These are phyloP conservation scores for Hydraecia micacea DNA, from an alignment of 2,888 invertebrate genomes.

Conservation along the genomic window DNA sequence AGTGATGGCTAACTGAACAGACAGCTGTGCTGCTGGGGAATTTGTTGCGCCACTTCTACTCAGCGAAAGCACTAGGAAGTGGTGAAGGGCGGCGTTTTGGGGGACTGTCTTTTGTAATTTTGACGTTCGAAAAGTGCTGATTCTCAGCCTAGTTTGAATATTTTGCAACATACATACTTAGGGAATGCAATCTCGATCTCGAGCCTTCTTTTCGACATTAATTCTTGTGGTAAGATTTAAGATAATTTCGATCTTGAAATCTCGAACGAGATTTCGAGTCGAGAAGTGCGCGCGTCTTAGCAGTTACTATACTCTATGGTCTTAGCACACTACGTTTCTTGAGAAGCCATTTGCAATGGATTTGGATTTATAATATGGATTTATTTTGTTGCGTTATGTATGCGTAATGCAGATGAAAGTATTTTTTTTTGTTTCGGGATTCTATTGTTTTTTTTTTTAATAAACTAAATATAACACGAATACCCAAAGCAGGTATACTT, in stretches of 20 bases:
- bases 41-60: too few relatives aligned
- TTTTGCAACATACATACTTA: conserved; percentile 71
- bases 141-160: too few relatives aligned
- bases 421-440: background rate
- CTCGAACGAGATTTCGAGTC: background rate
- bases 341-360: background rate
- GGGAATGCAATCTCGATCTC: background rate
- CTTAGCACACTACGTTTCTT: background rate
- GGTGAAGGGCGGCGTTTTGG: too few relatives aligned
- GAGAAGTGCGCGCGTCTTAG: background rate
- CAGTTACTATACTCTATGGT: too few relatives aligned
- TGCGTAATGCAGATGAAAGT: background rate
- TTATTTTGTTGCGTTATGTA: background rate
- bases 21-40: too few relatives aligned
- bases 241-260: background rate
- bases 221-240: background rate
- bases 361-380: background rate
- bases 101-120: too few relatives aligned
- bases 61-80: too few relatives aligned
- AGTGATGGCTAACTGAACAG: too few relatives aligned
- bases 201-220: background rate
- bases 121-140: too few relatives aligned
- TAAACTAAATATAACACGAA: background rate
- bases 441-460: background rate
- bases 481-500: background rate